Percentiles rank a stretch among this genome's conserved stretches.
phyloP scores from a whole-genome alignment of 2,113 vertebrate genomes.

The Struthidea cinerea region DNA sequence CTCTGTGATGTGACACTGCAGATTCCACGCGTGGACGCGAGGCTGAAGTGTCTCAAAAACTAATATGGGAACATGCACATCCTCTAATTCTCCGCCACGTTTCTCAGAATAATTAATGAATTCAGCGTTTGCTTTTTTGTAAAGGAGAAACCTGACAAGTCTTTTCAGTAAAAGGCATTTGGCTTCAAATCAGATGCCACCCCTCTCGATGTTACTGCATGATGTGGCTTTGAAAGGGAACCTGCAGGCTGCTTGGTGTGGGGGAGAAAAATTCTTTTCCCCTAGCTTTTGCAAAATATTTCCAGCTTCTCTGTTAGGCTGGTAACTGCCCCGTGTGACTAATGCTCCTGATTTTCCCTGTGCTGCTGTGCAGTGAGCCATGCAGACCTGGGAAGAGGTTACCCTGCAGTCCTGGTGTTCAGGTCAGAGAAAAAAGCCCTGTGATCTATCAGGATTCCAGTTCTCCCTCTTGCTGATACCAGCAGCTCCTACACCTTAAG shows the following conservation, averaged over 20 bases:
- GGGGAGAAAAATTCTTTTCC: background rate
- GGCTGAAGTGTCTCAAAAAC: background rate
- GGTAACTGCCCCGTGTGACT: background rate
- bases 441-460: background rate
- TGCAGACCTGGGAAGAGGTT: background rate
- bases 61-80: background rate
- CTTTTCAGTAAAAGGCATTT: background rate
- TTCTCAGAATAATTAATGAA: background rate
- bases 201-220: background rate
- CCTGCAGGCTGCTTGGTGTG: background rate
- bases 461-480: slow-evolving; percentile 17
- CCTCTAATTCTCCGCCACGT: background rate
- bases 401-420: background rate
- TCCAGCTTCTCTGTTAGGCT: background rate
- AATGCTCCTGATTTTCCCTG: background rate
- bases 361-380: background rate
- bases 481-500: slow-evolving; percentile 34
- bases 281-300: background rate
- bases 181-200: background rate
- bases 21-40: accelerated
- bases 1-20: background rate
- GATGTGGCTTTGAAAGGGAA: slow-evolving; percentile 10
- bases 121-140: background rate
- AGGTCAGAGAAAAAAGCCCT: background rate
- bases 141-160: background rate